Evolutionary conservation across 2,888 invertebrate species (phyloP).

Genomic region (Dione juno): DNA sequence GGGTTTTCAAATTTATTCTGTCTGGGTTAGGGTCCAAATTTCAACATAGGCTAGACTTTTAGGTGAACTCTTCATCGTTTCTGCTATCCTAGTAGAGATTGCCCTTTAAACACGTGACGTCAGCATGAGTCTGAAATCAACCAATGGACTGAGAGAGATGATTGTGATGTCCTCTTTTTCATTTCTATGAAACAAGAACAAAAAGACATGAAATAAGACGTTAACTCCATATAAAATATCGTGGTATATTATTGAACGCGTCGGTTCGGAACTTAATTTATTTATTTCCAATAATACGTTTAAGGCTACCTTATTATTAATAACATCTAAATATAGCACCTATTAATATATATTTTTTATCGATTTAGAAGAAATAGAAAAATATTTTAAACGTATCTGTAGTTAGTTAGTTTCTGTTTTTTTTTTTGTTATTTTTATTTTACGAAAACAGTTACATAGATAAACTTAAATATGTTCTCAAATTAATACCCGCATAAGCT

Average conservation of each 20-base stretch:
- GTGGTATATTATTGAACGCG: too few relatives aligned
- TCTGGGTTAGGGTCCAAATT: slow-evolving; percentile 18
- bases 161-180: neutral
- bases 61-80: slow-evolving; percentile 49
- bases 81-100: slow-evolving; percentile 65
- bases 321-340: too few relatives aligned
- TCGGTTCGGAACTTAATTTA: too few relatives aligned
- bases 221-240: too few relatives aligned
- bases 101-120: slow-evolving; percentile 78
- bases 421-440: neutral
- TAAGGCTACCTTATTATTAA: too few relatives aligned
- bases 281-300: too few relatives aligned
- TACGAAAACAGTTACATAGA: neutral
- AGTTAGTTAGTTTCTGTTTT: neutral
- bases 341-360: too few relatives aligned
- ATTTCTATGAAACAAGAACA: too few relatives aligned
- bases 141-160: neutral
- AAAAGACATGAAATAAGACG: too few relatives aligned
- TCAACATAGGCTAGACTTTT: neutral
- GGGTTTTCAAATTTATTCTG: slow-evolving; percentile 28
- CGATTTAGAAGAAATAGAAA: too few relatives aligned
- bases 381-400: too few relatives aligned
- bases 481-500: neutral
- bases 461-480: neutral
- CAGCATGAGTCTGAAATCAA: slow-evolving; percentile 49